Evolutionary conservation across 2,888 invertebrate genomes (phyloP).

Genomic region (Stramonita haemastoma): DNA sequence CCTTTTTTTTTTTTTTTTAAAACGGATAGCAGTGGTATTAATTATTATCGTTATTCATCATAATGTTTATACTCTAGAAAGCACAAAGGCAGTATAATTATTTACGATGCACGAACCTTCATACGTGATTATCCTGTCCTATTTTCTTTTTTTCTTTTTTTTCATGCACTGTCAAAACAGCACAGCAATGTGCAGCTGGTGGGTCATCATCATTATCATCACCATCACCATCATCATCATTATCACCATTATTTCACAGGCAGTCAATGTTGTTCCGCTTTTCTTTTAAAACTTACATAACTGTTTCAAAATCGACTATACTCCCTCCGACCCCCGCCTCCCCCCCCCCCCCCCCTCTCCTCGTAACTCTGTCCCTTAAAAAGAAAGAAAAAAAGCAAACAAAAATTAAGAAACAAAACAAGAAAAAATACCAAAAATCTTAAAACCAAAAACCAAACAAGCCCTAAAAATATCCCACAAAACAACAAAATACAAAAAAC

Average conservation of each 20-base stretch:
- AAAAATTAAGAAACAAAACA: too few species aligned
- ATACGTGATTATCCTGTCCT: too few species aligned
- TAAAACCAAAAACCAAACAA: not conserved
- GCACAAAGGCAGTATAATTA: constrained; percentile 12
- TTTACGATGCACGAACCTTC: too few species aligned
- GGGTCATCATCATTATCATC: too few species aligned
- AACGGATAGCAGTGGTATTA: not conserved
- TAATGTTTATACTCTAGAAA: not conserved
- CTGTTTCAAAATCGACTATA: not conserved
- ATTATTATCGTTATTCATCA: not conserved
- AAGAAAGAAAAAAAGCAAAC: not conserved
- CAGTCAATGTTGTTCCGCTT: constrained; percentile 9
- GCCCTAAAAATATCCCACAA: not conserved
- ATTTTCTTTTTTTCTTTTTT: not conserved
- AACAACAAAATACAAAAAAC: not conserved
- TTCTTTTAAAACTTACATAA: not conserved
- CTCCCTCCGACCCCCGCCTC: too few species aligned
- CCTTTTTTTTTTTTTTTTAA: not conserved
- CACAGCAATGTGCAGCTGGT: too few species aligned
- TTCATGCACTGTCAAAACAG: not conserved
- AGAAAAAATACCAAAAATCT: too few species aligned
- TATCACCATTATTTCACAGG: not conserved
- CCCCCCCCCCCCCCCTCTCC: too few species aligned
- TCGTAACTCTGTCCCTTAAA: too few species aligned
- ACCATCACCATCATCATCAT: too few species aligned